Conservation (phyloP, 2,113 vertebrate genomes). For the Pelmatolapia mariae region DNA sequence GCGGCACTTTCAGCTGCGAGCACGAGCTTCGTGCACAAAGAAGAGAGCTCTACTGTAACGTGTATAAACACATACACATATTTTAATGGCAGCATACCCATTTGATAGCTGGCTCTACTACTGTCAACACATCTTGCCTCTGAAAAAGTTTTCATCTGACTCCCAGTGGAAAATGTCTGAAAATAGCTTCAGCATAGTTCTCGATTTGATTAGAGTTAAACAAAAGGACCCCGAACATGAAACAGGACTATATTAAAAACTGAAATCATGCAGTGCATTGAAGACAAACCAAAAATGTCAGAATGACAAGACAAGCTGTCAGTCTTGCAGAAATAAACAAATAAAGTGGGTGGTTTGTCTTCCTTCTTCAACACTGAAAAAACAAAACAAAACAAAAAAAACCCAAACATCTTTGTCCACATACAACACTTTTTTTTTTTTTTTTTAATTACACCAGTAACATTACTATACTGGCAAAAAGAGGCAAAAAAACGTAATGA, state of each 20-base stretch:
- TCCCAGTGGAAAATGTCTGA: not conserved
- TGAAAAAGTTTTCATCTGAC: not conserved
- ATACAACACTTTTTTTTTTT: not conserved
- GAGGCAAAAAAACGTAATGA: not conserved
- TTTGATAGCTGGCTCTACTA: not conserved
- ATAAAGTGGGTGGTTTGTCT: not conserved
- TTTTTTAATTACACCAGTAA: not conserved
- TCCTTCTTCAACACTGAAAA: not conserved
- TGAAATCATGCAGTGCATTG: not conserved
- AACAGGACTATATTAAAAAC: not conserved
- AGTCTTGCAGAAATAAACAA: not conserved
- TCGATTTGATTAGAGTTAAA: not conserved
- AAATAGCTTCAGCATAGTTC: not conserved
- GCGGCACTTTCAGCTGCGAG: not conserved
- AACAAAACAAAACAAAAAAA: not conserved
- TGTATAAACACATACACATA: not conserved
- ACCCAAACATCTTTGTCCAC: not conserved
- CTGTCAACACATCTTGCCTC: conserved; percentile 9
- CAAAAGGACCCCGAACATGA: not conserved
- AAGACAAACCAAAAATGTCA: not conserved
- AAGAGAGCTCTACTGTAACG: not conserved
- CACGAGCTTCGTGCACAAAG: not conserved
- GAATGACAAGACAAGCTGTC: not conserved
- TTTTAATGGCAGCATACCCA: not conserved
- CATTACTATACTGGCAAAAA: not conserved